Base-by-base conservation (phyloP, 2,113 vertebrate genomes). In the Halcyon senegalensis region DNA sequence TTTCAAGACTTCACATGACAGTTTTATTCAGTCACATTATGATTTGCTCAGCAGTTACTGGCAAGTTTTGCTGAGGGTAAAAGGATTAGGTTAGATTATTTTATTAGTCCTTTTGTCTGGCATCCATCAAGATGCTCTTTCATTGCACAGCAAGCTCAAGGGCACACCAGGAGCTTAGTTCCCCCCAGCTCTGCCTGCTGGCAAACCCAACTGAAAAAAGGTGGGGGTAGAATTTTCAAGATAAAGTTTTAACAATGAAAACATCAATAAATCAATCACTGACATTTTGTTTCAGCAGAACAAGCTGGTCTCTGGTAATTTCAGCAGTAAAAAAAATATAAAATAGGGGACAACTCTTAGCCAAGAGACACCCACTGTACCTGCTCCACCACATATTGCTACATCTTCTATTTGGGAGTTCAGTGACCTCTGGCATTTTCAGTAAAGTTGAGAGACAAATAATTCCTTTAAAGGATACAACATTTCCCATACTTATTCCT, bases 1-100 rank as follows among this genome's bases (percentile, higher is more conserved):
- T 87, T 87, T 88, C 63, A 90, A 75, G 75, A 90, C 33, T 85
- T 92, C 80, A 67, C 5, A 5, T 68, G 74, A 68, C 53, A 83
- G n/a, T 90, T 95, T 82, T 92, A 58, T 85, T 94, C 80, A 84
- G 76, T 77, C 80, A 63, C 60, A 77, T 89, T 88, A 84, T 33
- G 28, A 90, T 90, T 81, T 89, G 60, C 68, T 92, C 93, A 90
- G 86, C 86, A 89, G 60, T 77, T 80, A 89, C 80, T 60, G 44
- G 43, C 82, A 92, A 83, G 19, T 92, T 91, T 94, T 2, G 1
- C 66, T n/a, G 17, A 50, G 35, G 35, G 63, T 83, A 68, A 94
- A 91, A 89, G 31, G 66, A 89, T 94, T 93, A 95, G n/a, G 46
- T 58, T 55, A 70, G 50, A 74, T 90, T 68, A 66, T 85, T 94